These are phyloP conservation scores for Drosophila lacicola DNA, from an alignment of 2,888 invertebrate genomes.

Conservation along the genomic window DNA sequence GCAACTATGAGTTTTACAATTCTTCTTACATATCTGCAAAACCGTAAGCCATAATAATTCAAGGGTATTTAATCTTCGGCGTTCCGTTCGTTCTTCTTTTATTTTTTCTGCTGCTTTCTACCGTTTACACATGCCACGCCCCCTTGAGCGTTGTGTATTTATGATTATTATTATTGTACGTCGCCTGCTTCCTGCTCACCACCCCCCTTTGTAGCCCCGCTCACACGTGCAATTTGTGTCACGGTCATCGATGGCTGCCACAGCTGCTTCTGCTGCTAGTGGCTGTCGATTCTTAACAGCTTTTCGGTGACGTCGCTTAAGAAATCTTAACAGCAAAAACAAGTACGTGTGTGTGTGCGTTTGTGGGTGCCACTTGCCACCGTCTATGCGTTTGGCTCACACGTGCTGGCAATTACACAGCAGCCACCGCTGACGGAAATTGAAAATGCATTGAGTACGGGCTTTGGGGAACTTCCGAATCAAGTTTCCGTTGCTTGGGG, in stretches of 20 bases:
- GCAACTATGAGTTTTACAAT: too few relatives aligned
- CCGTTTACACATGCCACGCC: constrained; percentile 29
- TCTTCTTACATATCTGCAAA: too few relatives aligned
- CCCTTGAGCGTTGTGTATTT: constrained; percentile 34
- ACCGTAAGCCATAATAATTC: too few relatives aligned
- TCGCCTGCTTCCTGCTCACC: not conserved
- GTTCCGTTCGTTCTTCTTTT: not conserved
- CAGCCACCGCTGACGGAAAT: constrained; percentile 58
- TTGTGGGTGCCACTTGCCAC: constrained; percentile 3
- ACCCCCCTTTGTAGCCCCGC: constrained; percentile 14
- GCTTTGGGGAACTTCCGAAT: constrained; percentile 50
- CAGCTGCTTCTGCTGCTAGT: constrained; percentile 11
- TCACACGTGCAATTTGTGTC: constrained; percentile 58
- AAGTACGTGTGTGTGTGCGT: constrained; percentile 1
- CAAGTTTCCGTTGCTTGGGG: constrained; percentile 51
- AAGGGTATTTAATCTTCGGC: too few relatives aligned
- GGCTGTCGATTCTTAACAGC: constrained; percentile 13
- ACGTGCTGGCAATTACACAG: constrained; percentile 62
- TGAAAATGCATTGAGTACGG: constrained; percentile 60
- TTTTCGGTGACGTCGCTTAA: constrained; percentile 20
- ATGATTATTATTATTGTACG: constrained; percentile 57
- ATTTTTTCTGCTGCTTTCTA: not conserved
- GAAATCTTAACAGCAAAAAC: constrained; percentile 44
- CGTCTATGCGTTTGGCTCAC: constrained; percentile 20
- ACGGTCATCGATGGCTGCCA: constrained; percentile 42